A percentile compares a stretch with the other conserved stretches of the same genome.
Conservation (phyloP, 1,140 invertebrate genomes). For the Drosophila setifemur region DNA sequence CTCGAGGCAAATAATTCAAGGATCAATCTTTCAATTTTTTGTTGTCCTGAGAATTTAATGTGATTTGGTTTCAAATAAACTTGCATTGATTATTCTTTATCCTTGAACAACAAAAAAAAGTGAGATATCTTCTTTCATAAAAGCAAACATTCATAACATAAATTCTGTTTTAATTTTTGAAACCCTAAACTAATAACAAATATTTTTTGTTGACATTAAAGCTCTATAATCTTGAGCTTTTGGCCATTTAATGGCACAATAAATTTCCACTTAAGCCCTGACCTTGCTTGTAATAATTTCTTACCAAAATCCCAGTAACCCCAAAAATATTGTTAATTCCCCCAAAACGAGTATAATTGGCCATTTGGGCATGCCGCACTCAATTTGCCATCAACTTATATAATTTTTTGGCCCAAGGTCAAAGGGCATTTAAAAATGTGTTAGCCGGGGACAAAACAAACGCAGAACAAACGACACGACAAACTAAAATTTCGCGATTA, state of each 20-base stretch:
- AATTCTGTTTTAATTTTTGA: no score
- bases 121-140: no score
- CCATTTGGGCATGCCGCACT: conserved; percentile 21
- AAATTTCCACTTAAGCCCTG: background rate
- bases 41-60: background rate
- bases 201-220: no score
- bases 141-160: no score
- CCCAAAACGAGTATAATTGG: conserved; percentile 23
- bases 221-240: no score
- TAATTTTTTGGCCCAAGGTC: conserved; percentile 60
- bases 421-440: conserved; percentile 58
- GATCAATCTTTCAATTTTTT: conserved; percentile 2
- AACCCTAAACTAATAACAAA: no score
- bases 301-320: background rate
- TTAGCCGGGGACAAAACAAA: conserved; percentile 14
- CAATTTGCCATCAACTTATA: conserved; percentile 43
- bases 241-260: background rate
- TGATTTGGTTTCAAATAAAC: no score
- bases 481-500: conserved; percentile 56
- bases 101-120: no score
- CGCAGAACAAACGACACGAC: conserved; percentile 43
- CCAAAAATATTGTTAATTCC: conserved; percentile 7
- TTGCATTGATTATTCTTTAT: no score
- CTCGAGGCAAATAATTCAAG: background rate
- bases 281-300: no score